Conservation (phyloP, 2,888 invertebrate species). For the Caenorhabditis uteleia region DNA sequence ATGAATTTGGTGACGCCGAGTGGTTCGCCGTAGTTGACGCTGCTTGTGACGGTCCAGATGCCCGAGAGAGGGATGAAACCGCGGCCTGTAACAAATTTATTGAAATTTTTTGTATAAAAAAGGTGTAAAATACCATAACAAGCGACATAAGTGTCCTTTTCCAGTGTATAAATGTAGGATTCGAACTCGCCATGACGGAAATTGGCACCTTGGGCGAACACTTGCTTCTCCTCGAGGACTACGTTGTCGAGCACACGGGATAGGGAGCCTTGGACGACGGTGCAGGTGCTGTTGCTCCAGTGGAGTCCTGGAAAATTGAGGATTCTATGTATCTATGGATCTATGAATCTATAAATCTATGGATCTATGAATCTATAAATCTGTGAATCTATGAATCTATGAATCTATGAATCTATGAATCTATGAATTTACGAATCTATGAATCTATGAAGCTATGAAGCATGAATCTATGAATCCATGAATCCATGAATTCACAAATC, state of each 20-base stretch:
- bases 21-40: slow-evolving; percentile 49
- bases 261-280: slow-evolving; percentile 65
- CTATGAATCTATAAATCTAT: no score
- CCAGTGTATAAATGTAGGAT: slow-evolving; percentile 58
- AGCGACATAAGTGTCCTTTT: slow-evolving; percentile 55
- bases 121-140: slow-evolving; percentile 57
- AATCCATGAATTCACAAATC: no score
- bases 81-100: slow-evolving; percentile 32
- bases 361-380: no score
- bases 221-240: slow-evolving; percentile 44
- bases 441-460: no score
- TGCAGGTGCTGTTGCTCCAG: slow-evolving; percentile 67
- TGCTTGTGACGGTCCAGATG: slow-evolving; percentile 13
- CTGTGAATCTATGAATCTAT: no score
- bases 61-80: slow-evolving; percentile 55
- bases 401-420: no score
- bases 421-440: no score
- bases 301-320: no score
- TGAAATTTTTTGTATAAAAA: slow-evolving; percentile 4
- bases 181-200: slow-evolving; percentile 68
- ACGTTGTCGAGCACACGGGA: slow-evolving; percentile 40
- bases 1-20: slow-evolving; percentile 39
- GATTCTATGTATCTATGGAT: no score
- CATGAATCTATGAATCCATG: no score
- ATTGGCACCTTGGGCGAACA: slow-evolving; percentile 53